These are phyloP conservation scores for Lacanobia oleracea DNA, from an alignment of 2,888 invertebrate species.

Conservation along the genomic window DNA sequence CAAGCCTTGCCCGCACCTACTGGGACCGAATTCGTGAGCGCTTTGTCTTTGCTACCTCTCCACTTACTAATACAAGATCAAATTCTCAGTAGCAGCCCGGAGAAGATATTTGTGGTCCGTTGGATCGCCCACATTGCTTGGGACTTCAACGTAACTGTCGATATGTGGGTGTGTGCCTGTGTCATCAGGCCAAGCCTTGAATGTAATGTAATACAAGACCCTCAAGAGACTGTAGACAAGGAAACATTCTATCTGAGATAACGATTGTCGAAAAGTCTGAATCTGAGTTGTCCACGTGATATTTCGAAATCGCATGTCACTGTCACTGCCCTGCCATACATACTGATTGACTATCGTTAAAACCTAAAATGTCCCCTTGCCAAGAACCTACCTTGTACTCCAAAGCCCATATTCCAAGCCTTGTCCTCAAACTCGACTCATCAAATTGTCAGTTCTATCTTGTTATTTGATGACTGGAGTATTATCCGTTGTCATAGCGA, in stretches of 20 bases:
- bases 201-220: background rate
- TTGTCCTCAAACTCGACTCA: too few species aligned
- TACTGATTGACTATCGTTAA: background rate
- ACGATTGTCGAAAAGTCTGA: background rate
- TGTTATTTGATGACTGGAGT: background rate
- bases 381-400: too few species aligned
- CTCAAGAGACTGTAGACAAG: background rate
- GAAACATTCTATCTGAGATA: too few species aligned
- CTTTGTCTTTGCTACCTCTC: conserved; percentile 52
- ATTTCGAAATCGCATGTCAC: too few species aligned
- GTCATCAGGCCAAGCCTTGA: background rate
- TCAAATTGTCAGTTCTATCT: background rate
- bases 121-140: background rate
- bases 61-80: conserved; percentile 35
- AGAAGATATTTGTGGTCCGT: background rate
- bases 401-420: too few species aligned
- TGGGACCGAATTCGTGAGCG: conserved; percentile 60
- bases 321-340: background rate
- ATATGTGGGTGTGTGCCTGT: background rate
- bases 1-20: conserved; percentile 65
- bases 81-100: conserved; percentile 24
- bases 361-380: too few species aligned
- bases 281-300: background rate
- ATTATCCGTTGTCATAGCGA: background rate
- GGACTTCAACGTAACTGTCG: background rate